Conservation (phyloP, 1,140 invertebrate genomes). For the Agrilus planipennis region DNA sequence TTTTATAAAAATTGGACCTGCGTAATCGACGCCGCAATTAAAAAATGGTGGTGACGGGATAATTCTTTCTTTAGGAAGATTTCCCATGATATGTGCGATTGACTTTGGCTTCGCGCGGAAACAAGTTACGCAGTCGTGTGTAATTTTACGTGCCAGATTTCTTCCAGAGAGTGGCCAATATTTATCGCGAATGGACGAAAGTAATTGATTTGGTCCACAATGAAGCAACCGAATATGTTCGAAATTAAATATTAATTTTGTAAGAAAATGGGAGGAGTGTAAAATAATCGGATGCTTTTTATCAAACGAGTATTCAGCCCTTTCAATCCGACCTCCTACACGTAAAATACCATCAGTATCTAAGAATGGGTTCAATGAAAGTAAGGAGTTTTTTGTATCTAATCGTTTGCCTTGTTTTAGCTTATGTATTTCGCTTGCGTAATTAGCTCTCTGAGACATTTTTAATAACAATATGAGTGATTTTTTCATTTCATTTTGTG, state of each 20-base stretch:
- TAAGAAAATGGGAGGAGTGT: neutral
- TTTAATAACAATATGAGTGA: neutral
- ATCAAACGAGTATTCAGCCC: neutral
- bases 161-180: neutral
- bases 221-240: slow-evolving; percentile 2
- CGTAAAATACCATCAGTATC: slow-evolving; percentile 5
- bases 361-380: slow-evolving; percentile 5
- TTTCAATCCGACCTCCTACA: slow-evolving; percentile 3
- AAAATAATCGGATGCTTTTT: slow-evolving; percentile 6
- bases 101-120: neutral
- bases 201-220: neutral
- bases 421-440: neutral
- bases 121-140: neutral
- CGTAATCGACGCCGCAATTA: slow-evolving; percentile 1
- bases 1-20: neutral
- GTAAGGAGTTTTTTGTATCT: neutral
- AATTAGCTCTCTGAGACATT: neutral
- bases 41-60: slow-evolving; percentile 2
- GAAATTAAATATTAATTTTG: neutral
- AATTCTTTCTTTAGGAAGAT: neutral
- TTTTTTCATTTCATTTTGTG: neutral
- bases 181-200: neutral
- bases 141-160: neutral
- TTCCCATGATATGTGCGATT: neutral
- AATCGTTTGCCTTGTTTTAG: neutral